phyloP scores from a whole-genome alignment of 2,888 invertebrate species.

The Stenolophus ochropezus region DNA sequence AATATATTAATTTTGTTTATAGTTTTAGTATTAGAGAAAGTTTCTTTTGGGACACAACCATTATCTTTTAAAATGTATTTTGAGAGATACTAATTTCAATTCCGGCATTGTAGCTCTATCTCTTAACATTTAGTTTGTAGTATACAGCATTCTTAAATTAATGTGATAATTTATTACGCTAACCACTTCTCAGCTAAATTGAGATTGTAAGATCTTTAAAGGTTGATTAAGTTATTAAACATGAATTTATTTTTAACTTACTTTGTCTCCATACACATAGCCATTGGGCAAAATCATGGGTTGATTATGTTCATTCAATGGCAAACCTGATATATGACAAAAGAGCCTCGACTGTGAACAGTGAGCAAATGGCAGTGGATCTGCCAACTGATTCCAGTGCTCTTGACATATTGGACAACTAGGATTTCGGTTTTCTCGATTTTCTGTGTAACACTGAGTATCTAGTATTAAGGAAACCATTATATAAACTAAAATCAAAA shows the following conservation, averaged over 20 bases:
- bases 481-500: not conserved
- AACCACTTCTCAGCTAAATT: no score
- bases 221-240: no score
- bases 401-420: constrained; percentile 96
- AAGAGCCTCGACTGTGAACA: constrained; percentile 96
- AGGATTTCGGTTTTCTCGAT: constrained; percentile 81
- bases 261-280: constrained; percentile 95
- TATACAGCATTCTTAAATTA: no score
- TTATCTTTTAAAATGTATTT: no score
- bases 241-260: constrained; percentile 72
- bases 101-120: no score
- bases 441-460: constrained; percentile 83
- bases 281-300: constrained; percentile 99
- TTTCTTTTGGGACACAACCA: no score
- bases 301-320: constrained; percentile 97
- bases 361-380: constrained; percentile 93
- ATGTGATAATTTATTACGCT: no score
- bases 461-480: constrained; percentile 68
- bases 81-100: no score
- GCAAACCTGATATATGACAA: constrained; percentile 91
- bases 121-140: no score
- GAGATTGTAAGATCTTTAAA: no score
- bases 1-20: no score
- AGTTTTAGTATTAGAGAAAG: no score
- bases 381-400: constrained; percentile 90